Conservation (phyloP, 2,797 vertebrate species). For the Vespertilio murinus region DNA sequence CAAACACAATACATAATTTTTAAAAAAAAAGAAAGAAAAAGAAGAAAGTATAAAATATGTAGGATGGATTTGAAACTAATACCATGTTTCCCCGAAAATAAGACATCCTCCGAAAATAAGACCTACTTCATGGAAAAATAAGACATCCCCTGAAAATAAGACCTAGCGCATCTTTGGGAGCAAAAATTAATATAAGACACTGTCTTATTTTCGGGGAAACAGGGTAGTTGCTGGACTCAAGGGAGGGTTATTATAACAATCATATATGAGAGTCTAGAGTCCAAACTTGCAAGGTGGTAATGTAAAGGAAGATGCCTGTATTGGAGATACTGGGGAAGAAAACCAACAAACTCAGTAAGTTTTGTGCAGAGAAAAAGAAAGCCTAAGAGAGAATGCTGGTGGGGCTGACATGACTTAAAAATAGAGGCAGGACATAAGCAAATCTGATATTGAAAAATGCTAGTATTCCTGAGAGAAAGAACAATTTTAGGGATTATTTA, state of each 20-base stretch:
- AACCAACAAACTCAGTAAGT: not conserved
- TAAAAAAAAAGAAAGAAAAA: not conserved
- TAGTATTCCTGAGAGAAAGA: constrained; percentile 8
- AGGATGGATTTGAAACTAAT: not conserved
- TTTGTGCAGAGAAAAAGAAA: constrained; percentile 29
- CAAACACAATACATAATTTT: not conserved
- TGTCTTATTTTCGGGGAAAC: no score
- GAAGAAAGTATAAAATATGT: not conserved
- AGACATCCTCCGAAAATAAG: no score
- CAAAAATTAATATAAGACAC: no score
- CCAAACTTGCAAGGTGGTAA: not conserved
- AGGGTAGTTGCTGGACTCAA: not conserved
- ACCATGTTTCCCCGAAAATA: no score
- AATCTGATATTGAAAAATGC: constrained; percentile 20
- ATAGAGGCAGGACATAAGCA: not conserved
- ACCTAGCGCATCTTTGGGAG: no score
- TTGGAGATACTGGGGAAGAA: constrained; percentile 10
- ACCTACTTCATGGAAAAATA: no score
- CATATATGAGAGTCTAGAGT: not conserved
- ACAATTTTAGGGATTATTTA: constrained; percentile 58
- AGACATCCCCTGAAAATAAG: no score
- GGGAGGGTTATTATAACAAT: not conserved
- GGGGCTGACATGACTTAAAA: constrained; percentile 25
- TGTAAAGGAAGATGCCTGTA: not conserved
- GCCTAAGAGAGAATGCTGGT: not conserved